These are phyloP conservation scores for Sisyra nigra DNA, from an alignment of 2,888 invertebrate genomes.

Conservation along the genomic window DNA sequence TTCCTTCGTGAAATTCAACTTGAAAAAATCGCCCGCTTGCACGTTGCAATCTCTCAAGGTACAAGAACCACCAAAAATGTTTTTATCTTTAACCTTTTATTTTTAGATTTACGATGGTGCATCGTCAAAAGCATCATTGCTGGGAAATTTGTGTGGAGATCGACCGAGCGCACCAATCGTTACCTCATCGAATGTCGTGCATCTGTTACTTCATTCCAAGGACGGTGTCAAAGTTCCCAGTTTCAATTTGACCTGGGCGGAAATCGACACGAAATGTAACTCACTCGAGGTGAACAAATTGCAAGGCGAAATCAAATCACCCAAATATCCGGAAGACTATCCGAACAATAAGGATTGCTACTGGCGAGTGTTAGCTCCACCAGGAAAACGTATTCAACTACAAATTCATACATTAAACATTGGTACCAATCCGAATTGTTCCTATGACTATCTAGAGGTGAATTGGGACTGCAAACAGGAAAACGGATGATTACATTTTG, in stretches of 20 bases:
- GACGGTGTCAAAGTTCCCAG: slow-evolving; percentile 47
- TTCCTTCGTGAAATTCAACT: slow-evolving; percentile 58
- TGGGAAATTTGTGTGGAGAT: slow-evolving; percentile 71
- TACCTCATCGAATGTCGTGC: slow-evolving; percentile 60
- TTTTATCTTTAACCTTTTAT: too few species aligned
- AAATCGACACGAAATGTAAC: slow-evolving; percentile 36
- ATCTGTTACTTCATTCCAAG: slow-evolving; percentile 74
- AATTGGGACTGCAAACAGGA: too few species aligned
- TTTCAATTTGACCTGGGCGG: slow-evolving; percentile 66
- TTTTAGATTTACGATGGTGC: slow-evolving; percentile 77
- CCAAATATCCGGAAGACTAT: slow-evolving; percentile 79
- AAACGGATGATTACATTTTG: slow-evolving; percentile 11
- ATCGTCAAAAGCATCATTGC: slow-evolving; percentile 47
- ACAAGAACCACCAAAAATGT: slow-evolving; percentile 10
- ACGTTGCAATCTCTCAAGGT: slow-evolving; percentile 55
- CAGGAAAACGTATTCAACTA: slow-evolving; percentile 62
- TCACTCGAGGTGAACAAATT: slow-evolving; percentile 52
- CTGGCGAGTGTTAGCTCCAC: slow-evolving; percentile 53
- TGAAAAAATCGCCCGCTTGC: slow-evolving; percentile 53
- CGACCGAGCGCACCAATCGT: slow-evolving; percentile 49
- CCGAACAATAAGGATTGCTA: slow-evolving; percentile 70
- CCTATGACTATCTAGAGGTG: slow-evolving; percentile 59
- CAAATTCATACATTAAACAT: slow-evolving; percentile 59
- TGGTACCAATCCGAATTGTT: slow-evolving; percentile 57
- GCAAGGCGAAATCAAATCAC: slow-evolving; percentile 66